These are phyloP conservation scores for Drosophila affinis DNA, from an alignment of 2,888 invertebrate genomes.

Conservation along the genomic window DNA sequence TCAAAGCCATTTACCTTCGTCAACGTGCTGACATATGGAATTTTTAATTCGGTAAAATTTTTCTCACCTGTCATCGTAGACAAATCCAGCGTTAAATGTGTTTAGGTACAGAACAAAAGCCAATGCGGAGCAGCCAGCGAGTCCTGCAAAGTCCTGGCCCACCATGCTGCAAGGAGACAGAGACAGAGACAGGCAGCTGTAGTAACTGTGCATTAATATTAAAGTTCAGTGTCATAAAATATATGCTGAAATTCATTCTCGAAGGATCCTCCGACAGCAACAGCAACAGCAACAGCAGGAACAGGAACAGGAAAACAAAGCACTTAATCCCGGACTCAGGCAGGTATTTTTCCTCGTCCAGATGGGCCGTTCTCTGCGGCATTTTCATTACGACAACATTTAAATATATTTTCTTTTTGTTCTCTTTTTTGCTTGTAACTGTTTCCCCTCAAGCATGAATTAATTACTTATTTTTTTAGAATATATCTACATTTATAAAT, in stretches of 20 bases:
- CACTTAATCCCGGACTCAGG: constrained; percentile 42
- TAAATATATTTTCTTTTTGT: constrained; percentile 39
- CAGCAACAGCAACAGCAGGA: background rate
- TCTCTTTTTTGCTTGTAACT: constrained; percentile 21
- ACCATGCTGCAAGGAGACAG: constrained; percentile 81
- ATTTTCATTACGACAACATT: constrained; percentile 48
- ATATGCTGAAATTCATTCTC: constrained; percentile 72
- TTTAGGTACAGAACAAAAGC: constrained; percentile 95
- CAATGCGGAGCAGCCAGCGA: constrained; percentile 88
- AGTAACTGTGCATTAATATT: constrained; percentile 69
- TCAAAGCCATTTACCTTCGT: constrained; percentile 71
- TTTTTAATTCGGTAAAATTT: constrained; percentile 74
- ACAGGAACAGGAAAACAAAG: constrained; percentile 28
- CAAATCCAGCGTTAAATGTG: constrained; percentile 95
- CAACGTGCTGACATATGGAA: constrained; percentile 77
- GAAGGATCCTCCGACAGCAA: constrained; percentile 33
- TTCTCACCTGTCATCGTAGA: constrained; percentile 97
- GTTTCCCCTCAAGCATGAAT: constrained; percentile 31
- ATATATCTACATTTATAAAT: constrained; percentile 10
- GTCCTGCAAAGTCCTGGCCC: constrained; percentile 89
- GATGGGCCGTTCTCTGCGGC: constrained; percentile 45
- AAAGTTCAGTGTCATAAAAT: constrained; percentile 76
- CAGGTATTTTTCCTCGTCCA: constrained; percentile 33
- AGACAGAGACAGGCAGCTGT: constrained; percentile 43
- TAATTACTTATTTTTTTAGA: constrained; percentile 34